Base-by-base conservation (phyloP, 2,888 invertebrate genomes). In the Oscheius myriophilus region DNA sequence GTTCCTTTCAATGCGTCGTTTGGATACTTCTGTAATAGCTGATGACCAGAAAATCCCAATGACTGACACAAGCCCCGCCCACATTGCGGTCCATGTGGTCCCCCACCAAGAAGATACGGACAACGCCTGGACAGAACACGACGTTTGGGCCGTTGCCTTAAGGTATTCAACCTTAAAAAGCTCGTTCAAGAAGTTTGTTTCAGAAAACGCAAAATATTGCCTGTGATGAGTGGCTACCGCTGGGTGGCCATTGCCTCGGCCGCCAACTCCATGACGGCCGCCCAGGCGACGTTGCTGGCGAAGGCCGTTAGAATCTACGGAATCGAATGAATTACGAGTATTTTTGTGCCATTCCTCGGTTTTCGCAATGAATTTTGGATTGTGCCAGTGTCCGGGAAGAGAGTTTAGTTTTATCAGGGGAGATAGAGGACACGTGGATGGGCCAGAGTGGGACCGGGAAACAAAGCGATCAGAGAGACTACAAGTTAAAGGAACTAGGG, bases 91-190 rank as follows among this genome's bases (percentile, higher is more conserved):
- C 1, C 65, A 71, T 52, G 69, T 77, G 9, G 72, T 74, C 3
- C 68, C 73, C 18, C 69, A 77, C 39, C 70, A 67, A 23, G 70
- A 82, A 26, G 85, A 85, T 46, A 85, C 84, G 6, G 85, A 85
- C 67, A 84, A 85, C 64, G 85, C 85, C 11, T 85, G 85, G 85
- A 78, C 82, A 7, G 84, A 84, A 55, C 71, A 78, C 49, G 82
- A 82, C 63, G 76, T 77, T 1, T 85, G 82, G 82, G 78, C 75
- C 9, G 63, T 80, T 53, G 65, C 70, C 2, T 58, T 81, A 45
- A 61, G 80, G 73, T 73, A 21, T 62, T 26, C 26, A 25, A 18
- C 1, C 11, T n/a, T 61, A 23, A 16, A 54, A 54, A 55, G 18
- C 4, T 12, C 16, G 25, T 64, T 33, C 18, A 11, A 51, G 16